A percentile compares a stretch with the other conserved stretches of the same genome.
phyloP scores from a whole-genome alignment of 2,888 invertebrate genomes.

The Drosophila mettleri region DNA sequence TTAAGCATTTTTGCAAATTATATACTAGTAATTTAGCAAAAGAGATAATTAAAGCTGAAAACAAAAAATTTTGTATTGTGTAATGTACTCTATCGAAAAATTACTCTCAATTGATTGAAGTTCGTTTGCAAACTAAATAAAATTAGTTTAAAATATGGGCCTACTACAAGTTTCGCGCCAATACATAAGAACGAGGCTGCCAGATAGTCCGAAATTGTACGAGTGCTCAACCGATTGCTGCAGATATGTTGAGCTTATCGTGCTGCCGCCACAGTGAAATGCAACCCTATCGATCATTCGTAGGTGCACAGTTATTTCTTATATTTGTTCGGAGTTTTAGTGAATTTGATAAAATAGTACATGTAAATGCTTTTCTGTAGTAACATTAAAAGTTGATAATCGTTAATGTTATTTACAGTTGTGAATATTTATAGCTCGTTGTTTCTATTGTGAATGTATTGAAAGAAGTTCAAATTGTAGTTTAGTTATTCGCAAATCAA shows the following conservation, averaged over 20 bases:
- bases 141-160: conserved; percentile 18
- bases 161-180: conserved; percentile 47
- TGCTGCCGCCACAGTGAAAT: conserved; percentile 11
- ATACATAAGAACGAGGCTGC: not conserved
- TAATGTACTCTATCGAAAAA: conserved; percentile 26
- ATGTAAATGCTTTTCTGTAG: too few species aligned
- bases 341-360: not conserved
- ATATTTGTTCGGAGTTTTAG: not conserved
- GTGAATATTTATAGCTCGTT: not conserved
- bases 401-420: not conserved
- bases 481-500: not conserved
- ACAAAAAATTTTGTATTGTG: conserved; percentile 57
- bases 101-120: conserved; percentile 17
- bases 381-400: not conserved
- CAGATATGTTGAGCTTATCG: conserved; percentile 3
- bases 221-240: not conserved
- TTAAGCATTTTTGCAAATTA: conserved; percentile 74
- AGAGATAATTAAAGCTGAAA: conserved; percentile 6
- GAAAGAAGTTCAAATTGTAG: not conserved
- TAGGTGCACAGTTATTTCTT: not conserved
- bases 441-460: not conserved
- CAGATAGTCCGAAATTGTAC: conserved; percentile 18
- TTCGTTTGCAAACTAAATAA: not conserved
- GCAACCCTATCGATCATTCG: not conserved
- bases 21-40: conserved; percentile 53